Conservation (phyloP, 2,888 invertebrate species). For the Lycia hirtaria region DNA sequence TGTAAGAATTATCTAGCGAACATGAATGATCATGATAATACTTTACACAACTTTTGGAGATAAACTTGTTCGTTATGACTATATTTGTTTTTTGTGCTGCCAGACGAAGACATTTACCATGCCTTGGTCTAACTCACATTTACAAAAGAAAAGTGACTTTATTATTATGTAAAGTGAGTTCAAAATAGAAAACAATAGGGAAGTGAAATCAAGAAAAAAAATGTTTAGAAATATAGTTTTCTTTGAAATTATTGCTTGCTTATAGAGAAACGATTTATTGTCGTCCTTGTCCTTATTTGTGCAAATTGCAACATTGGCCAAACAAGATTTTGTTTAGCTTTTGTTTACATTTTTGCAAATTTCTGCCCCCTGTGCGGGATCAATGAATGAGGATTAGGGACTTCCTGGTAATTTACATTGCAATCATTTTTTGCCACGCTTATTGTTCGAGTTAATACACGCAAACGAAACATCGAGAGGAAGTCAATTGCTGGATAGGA, state of each 20-base stretch:
- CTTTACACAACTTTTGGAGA: constrained; percentile 2
- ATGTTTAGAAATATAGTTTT: constrained; percentile 22
- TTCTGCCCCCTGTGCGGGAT: constrained; percentile 35
- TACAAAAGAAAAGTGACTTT: background rate
- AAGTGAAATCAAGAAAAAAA: too few species aligned
- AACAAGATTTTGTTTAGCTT: constrained; percentile 45
- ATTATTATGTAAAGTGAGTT: too few species aligned
- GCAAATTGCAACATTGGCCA: constrained; percentile 49
- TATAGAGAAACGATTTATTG: constrained; percentile 44
- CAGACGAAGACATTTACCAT: background rate
- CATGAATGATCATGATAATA: constrained; percentile 15
- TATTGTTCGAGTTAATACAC: too few species aligned
- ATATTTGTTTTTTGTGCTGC: background rate
- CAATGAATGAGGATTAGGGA: constrained; percentile 28
- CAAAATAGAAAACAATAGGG: too few species aligned
- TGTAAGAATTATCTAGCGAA: constrained; percentile 21
- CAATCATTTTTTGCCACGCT: background rate
- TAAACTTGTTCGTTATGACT: constrained; percentile 4
- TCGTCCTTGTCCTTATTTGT: constrained; percentile 48
- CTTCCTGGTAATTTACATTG: constrained; percentile 15
- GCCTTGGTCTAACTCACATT: too few species aligned
- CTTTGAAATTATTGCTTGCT: constrained; percentile 34
- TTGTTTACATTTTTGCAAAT: constrained; percentile 42
- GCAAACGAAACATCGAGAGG: too few species aligned
- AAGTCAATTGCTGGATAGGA: background rate